Evolutionary conservation across 2,113 vertebrate species (phyloP).

Genomic region (Eulacestoma nigropectus): DNA sequence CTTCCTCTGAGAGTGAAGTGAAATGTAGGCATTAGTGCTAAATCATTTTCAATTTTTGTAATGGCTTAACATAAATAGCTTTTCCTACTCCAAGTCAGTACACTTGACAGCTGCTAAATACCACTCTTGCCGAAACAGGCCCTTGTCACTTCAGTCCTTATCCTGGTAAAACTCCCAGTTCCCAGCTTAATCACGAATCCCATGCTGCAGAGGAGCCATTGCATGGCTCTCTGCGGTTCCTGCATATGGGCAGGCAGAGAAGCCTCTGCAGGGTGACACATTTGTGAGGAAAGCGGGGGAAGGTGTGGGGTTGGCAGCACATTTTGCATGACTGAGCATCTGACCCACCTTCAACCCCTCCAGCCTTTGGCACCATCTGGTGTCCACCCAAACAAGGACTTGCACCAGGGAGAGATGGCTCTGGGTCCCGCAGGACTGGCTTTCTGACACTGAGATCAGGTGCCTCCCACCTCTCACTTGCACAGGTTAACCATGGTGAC

Average conservation of each 20-base stretch:
- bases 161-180: not conserved
- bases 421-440: not conserved
- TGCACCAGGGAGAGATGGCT: not conserved
- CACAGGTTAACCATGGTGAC: not conserved
- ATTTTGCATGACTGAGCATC: fast-evolving
- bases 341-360: not conserved
- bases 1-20: not conserved
- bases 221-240: not conserved
- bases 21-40: not conserved
- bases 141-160: not conserved
- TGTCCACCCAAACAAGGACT: not conserved
- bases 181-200: not conserved
- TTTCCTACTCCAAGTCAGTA: not conserved
- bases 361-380: not conserved
- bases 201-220: fast-evolving
- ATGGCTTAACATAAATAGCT: not conserved
- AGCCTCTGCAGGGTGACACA: not conserved
- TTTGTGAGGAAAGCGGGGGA: not conserved
- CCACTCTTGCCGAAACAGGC: not conserved
- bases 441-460: fast-evolving
- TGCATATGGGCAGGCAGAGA: fast-evolving
- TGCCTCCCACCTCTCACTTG: not conserved
- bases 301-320: not conserved
- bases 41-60: constrained; percentile 18
- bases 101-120: not conserved